Percentiles rank a stretch among this genome's conserved stretches.
phyloP scores from a whole-genome alignment of 2,888 invertebrate species.

The Druceiella hillmani region DNA sequence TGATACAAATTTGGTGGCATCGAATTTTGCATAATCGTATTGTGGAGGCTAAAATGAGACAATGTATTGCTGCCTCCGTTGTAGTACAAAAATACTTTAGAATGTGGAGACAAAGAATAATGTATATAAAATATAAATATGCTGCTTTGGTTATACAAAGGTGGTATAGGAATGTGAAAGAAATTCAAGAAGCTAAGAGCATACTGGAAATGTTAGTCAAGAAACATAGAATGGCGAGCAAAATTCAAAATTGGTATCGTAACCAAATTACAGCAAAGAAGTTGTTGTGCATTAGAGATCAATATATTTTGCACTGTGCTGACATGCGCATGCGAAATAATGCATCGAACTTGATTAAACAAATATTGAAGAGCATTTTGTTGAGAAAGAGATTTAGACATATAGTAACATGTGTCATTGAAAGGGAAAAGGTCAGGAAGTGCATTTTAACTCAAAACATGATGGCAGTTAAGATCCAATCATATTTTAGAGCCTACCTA shows the following conservation, averaged over 20 bases:
- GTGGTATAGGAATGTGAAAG: constrained; percentile 40
- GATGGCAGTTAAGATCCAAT: no score
- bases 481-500: no score
- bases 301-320: neutral
- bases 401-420: no score
- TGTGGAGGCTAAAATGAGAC: constrained; percentile 35
- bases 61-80: constrained; percentile 33
- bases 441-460: no score
- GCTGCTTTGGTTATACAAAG: constrained; percentile 48
- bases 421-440: no score
- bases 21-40: constrained; percentile 38
- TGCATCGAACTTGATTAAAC: constrained; percentile 3
- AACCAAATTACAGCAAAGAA: neutral
- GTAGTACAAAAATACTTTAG: constrained; percentile 40
- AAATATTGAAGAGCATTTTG: neutral
- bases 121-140: constrained; percentile 30
- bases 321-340: neutral
- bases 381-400: no score
- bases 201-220: constrained; percentile 31
- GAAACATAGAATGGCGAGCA: constrained; percentile 18
- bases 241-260: constrained; percentile 21
- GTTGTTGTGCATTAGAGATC: neutral
- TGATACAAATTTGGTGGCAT: constrained; percentile 57
- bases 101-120: constrained; percentile 35
- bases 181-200: constrained; percentile 32